Conservation (phyloP, 2,888 invertebrate genomes). For the Tillus elongatus region DNA sequence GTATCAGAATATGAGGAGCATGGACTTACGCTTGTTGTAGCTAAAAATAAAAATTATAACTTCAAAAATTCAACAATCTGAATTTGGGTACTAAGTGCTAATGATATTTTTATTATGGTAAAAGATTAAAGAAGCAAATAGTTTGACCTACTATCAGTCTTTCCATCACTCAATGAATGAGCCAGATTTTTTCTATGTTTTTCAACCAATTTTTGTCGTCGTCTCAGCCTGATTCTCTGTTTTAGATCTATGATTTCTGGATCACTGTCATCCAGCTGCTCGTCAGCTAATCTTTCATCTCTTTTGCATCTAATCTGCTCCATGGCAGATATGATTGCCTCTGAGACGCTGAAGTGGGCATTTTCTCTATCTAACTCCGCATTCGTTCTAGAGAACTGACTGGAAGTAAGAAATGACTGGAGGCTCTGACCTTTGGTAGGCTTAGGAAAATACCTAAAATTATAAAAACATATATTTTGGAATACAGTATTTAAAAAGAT, state of each 20-base stretch:
- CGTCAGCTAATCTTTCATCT: slow-evolving; percentile 42
- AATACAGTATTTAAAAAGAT: too few species aligned
- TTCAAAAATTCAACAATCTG: too few species aligned
- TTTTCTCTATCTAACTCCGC: slow-evolving; percentile 77
- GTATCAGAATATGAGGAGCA: slow-evolving; percentile 44
- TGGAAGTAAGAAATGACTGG: slow-evolving; percentile 61
- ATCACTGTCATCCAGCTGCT: slow-evolving; percentile 51
- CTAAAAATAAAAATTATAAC: slow-evolving; percentile 20
- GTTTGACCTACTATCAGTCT: slow-evolving; percentile 25
- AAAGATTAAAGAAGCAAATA: too few species aligned
- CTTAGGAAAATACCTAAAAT: slow-evolving; percentile 45
- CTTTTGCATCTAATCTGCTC: slow-evolving; percentile 61
- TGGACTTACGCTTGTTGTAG: slow-evolving; percentile 48
- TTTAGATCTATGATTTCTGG: slow-evolving; percentile 57
- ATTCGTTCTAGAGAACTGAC: slow-evolving; percentile 58
- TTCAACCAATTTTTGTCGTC: slow-evolving; percentile 46
- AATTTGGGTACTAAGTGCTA: too few species aligned
- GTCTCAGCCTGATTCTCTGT: slow-evolving; percentile 52
- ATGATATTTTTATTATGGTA: too few species aligned
- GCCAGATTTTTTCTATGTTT: slow-evolving; percentile 33
- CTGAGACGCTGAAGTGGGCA: slow-evolving; percentile 76
- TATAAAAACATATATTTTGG: slow-evolving; percentile 6
- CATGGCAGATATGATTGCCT: slow-evolving; percentile 74
- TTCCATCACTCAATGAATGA: slow-evolving; percentile 40
- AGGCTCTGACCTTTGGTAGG: slow-evolving; percentile 62